These are phyloP conservation scores for Eclectus roratus DNA, from an alignment of 2,113 vertebrate genomes.

Conservation along the genomic window DNA sequence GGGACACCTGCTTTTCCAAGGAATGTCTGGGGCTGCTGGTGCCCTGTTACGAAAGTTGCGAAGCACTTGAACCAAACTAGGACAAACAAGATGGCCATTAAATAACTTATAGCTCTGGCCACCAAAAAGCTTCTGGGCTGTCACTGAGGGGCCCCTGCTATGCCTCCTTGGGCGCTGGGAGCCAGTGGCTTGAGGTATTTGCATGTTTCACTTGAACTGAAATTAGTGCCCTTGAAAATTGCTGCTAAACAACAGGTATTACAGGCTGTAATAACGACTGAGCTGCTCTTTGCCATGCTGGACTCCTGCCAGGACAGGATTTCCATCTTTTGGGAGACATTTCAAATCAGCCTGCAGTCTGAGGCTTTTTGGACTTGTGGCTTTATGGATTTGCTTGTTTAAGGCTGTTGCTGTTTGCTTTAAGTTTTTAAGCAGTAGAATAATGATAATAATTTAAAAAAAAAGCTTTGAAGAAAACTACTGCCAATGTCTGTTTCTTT, in stretches of 20 bases:
- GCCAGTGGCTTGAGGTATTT: neutral
- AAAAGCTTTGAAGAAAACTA: conserved; percentile 7
- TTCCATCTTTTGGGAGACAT: neutral
- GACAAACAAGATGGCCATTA: neutral
- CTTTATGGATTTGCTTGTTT: conserved; percentile 27
- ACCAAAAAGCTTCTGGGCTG: neutral
- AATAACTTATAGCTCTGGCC: neutral
- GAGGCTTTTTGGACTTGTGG: neutral
- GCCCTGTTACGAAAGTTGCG: neutral
- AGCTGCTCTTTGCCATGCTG: neutral
- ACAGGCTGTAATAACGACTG: neutral
- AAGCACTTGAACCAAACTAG: neutral
- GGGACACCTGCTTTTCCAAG: neutral
- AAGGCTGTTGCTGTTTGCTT: conserved; percentile 27
- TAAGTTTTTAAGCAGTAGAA: conserved; percentile 1
- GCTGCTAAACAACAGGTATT: neutral
- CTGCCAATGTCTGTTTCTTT: neutral
- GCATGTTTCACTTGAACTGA: neutral
- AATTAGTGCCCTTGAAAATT: neutral
- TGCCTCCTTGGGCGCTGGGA: neutral
- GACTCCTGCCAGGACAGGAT: neutral
- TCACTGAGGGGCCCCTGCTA: rapidly evolving
- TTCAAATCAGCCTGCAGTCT: neutral
- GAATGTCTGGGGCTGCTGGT: neutral
- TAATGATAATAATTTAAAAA: neutral